Base-by-base conservation (phyloP, 1,140 invertebrate species). In the Sitophilus oryzae region DNA sequence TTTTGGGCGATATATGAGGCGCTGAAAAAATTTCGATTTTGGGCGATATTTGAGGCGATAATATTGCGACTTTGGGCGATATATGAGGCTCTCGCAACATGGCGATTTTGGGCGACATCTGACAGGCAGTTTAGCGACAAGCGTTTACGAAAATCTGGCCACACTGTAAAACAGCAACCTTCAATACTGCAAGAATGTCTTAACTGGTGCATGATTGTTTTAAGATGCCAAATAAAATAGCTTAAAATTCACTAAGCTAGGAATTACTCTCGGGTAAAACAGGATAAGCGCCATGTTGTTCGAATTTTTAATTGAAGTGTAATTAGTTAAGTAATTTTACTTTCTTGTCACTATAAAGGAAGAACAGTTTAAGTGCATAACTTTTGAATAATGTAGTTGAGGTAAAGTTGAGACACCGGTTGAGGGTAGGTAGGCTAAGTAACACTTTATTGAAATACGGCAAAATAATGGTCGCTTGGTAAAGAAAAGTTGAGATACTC, bases 401-500 rank as follows among this genome's bases (percentile, higher is more conserved):
- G 37, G 37, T 40, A 6, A 40, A 40, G 16, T 15, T 11, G 37
- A 15, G 16, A 11, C 9, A 40, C 9, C 37, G 37, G 10, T 40
- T n/a, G 5, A 6, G 5, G 15, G 5, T 40, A 40, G 15, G 16
- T 40, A 40, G 6, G 9, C 15, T 40, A 40, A 40, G 37, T 40
- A 40, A 14, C 37, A 40, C 9, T 40, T 40, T 40, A 40, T 40
- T 10, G 37, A 40, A 40, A 40, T 40, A 40, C 15, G 15, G 37
- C 37, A 40, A 40, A 40, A 40, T 40, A 40, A 40, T 40, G 37
- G 15, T 40, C 37, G 37, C 15, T 40, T 40, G 37, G 37, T 40
- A 16, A 40, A 40, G 5, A 40, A 40, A 40, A 40, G 16, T 40
- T 40, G 5, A 11, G 37, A 40, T 40, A 40, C 16, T 40, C 14